Percentiles rank a stretch among this genome's conserved stretches.
Evolutionary conservation across 2,888 invertebrate genomes (phyloP).

Genomic region (Pyrochroa serraticornis): DNA sequence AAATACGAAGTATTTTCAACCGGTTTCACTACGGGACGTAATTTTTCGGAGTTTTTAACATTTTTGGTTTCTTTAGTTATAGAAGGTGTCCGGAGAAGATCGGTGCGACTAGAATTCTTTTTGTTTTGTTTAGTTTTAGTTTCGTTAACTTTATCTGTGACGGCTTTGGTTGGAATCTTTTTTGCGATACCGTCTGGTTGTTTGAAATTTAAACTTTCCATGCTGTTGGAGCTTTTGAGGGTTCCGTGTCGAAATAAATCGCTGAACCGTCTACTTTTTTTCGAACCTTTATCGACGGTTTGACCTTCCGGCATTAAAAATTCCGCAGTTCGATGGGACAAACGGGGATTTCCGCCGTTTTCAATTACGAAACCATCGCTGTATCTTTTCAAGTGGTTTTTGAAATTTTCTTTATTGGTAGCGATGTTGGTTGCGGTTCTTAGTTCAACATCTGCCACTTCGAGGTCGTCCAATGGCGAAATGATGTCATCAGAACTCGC

Average conservation of each 20-base stretch:
- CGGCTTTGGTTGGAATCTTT: constrained; percentile 23
- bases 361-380: constrained; percentile 56
- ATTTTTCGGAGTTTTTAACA: constrained; percentile 28
- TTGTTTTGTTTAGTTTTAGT: constrained; percentile 21
- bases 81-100: constrained; percentile 21
- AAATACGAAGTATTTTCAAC: constrained; percentile 47
- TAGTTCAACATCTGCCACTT: constrained; percentile 42
- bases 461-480: constrained; percentile 33
- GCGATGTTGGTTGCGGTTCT: constrained; percentile 37
- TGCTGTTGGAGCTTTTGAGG: constrained; percentile 43
- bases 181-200: constrained; percentile 33
- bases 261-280: constrained; percentile 51
- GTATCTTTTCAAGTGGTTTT: constrained; percentile 47
- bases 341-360: constrained; percentile 24
- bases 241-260: constrained; percentile 49
- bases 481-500: constrained; percentile 31
- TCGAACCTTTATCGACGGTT: constrained; percentile 32
- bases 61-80: constrained; percentile 31
- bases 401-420: constrained; percentile 27
- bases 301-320: constrained; percentile 41
- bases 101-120: constrained; percentile 17
- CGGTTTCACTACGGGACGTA: constrained; percentile 25
- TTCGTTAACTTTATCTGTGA: constrained; percentile 13
- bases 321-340: constrained; percentile 46
- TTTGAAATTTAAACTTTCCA: constrained; percentile 45